Conservation (phyloP, 2,797 vertebrate species). For the Gephyroberyx darwinii region DNA sequence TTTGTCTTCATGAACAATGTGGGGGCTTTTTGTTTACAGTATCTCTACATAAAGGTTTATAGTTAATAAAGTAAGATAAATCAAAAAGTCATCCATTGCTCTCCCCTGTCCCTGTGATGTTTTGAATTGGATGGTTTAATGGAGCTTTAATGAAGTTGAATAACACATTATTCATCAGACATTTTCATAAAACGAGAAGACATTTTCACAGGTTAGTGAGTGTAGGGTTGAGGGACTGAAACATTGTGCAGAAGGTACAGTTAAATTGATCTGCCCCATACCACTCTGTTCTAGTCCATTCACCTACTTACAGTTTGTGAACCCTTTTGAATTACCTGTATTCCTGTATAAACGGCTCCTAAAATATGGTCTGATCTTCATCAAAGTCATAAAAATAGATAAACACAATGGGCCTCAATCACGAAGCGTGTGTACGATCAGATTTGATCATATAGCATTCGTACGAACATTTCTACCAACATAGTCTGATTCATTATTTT, state of each 20-base stretch:
- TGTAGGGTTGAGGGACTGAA: background rate
- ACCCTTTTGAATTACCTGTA: no score
- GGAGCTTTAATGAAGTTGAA: background rate
- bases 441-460: no score
- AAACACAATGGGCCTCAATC: no score
- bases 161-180: background rate
- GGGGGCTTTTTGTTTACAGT: slow-evolving; percentile 5
- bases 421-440: no score
- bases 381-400: no score
- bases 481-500: no score
- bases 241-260: background rate
- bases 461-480: no score
- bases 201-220: background rate
- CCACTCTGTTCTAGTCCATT: no score
- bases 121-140: background rate
- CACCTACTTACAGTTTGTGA: no score
- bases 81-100: slow-evolving; percentile 29
- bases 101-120: background rate
- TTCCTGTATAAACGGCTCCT: no score
- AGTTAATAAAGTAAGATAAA: slow-evolving; percentile 39
- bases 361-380: no score
- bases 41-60: background rate
- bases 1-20: slow-evolving; percentile 55
- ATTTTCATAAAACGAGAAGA: background rate
- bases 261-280: no score